These are phyloP conservation scores for Andrena camellia DNA, from an alignment of 2,888 invertebrate species.

Conservation along the genomic window DNA sequence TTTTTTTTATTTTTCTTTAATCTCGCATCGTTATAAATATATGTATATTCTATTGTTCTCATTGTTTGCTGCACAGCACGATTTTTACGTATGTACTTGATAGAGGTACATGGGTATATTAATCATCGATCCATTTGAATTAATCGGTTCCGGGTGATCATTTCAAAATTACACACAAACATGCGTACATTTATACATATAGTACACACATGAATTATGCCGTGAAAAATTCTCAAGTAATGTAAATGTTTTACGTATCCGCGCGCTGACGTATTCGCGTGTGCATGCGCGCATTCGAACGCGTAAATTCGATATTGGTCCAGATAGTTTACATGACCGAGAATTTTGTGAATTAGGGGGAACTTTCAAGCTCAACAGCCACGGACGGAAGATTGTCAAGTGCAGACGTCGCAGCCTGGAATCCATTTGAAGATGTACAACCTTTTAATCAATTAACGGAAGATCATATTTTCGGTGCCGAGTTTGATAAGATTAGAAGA, in stretches of 20 bases:
- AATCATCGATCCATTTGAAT: neutral
- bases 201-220: neutral
- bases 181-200: too few species aligned
- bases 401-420: conserved; percentile 91
- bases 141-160: too few species aligned
- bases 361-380: conserved; percentile 83
- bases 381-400: conserved; percentile 84
- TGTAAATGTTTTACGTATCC: neutral
- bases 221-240: neutral
- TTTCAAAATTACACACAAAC: too few species aligned
- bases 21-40: conserved; percentile 21
- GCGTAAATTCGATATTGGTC: neutral
- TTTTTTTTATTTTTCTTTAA: neutral
- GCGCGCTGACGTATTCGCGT: too few species aligned
- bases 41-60: conserved; percentile 32
- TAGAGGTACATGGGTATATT: neutral
- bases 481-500: conserved; percentile 92
- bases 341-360: conserved; percentile 78
- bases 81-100: conserved; percentile 17
- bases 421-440: conserved; percentile 92
- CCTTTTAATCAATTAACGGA: conserved; percentile 92
- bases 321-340: neutral
- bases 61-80: conserved; percentile 73
- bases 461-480: conserved; percentile 93
- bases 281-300: neutral